Percentiles rank a stretch among this genome's conserved stretches.
Evolutionary conservation across 35 echinoderm and acorn worm species (phyloP).

Genomic region (Ptychodera flava): DNA sequence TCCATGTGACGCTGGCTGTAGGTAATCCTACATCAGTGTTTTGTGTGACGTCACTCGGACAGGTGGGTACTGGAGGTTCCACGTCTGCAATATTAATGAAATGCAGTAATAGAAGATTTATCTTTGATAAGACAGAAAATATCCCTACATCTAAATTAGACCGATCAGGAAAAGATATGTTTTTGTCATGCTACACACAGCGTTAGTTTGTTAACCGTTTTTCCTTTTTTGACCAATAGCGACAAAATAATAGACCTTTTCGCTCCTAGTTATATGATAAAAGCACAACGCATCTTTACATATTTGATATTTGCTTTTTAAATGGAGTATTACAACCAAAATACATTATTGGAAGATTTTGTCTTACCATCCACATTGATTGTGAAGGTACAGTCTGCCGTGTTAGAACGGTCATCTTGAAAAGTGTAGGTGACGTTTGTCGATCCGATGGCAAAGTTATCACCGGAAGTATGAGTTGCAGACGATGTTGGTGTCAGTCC

Average conservation of each 20-base stretch:
- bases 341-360: too few species aligned
- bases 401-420: slow-evolving; percentile 34
- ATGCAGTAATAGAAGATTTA: neutral
- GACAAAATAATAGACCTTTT: too few species aligned
- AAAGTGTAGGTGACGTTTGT: slow-evolving; percentile 54
- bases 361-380: slow-evolving; percentile 40
- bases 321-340: neutral
- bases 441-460: slow-evolving; percentile 43
- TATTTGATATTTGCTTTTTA: slow-evolving; percentile 8
- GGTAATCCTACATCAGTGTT: slow-evolving; percentile 24
- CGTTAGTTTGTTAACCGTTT: slow-evolving; percentile 13
- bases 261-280: too few species aligned
- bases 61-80: slow-evolving; percentile 17
- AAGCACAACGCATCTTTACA: slow-evolving; percentile 13
- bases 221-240: too few species aligned
- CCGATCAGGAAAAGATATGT: too few species aligned
- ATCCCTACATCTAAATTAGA: too few species aligned
- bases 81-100: slow-evolving; percentile 7
- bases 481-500: slow-evolving; percentile 15
- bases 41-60: slow-evolving; percentile 6
- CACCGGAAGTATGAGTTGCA: slow-evolving; percentile 29
- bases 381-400: slow-evolving; percentile 39
- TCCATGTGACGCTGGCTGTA: slow-evolving; percentile 24
- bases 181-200: slow-evolving; percentile 13
- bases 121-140: neutral